Evolutionary conservation across 2,113 vertebrate genomes (phyloP).

Genomic region (Apteryx owenii): DNA sequence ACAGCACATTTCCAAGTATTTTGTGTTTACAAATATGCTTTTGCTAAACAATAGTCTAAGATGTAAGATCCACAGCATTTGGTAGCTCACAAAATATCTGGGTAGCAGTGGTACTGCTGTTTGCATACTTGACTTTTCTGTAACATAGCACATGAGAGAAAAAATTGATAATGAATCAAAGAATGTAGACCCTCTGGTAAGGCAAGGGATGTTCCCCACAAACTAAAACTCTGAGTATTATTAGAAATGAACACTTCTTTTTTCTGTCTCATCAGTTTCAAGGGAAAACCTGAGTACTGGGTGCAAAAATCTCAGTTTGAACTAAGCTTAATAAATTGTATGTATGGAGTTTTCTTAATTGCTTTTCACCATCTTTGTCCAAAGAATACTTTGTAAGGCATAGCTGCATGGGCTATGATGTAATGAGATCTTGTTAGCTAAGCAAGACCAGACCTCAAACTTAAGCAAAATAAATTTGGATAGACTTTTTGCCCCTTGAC

Average conservation of each 20-base stretch:
- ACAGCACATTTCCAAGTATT: conserved; percentile 16
- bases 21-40: neutral
- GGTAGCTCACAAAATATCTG: neutral
- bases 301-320: conserved; percentile 12
- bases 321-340: conserved; percentile 12
- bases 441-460: conserved; percentile 44
- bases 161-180: neutral
- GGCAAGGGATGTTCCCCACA: neutral
- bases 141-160: neutral
- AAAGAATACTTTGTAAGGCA: conserved; percentile 40
- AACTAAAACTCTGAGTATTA: conserved; percentile 24
- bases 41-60: neutral
- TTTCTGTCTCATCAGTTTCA: neutral
- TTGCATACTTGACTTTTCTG: neutral
- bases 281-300: neutral
- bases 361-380: conserved; percentile 29
- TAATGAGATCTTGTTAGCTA: conserved; percentile 63
- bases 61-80: neutral
- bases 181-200: conserved; percentile 17
- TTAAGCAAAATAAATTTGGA: conserved; percentile 58
- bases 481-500: conserved; percentile 56
- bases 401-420: conserved; percentile 36
- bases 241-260: neutral
- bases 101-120: neutral
- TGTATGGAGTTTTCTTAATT: conserved; percentile 4